phyloP scores from a whole-genome alignment of 2,888 invertebrate species.

The Nomada hirtipes region DNA sequence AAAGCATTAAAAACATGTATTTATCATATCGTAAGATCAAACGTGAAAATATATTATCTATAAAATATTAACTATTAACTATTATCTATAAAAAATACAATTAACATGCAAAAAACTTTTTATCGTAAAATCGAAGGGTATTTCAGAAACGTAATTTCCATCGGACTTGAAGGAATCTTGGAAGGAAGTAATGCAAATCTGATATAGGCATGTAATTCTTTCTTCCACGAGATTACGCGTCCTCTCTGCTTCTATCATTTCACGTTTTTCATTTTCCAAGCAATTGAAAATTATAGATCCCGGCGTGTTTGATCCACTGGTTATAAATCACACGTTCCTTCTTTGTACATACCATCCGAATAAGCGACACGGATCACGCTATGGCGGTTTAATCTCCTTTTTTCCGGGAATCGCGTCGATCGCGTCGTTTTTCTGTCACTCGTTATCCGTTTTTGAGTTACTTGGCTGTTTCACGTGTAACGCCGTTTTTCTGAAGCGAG shows the following conservation, averaged over 20 bases:
- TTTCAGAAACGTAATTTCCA: background rate
- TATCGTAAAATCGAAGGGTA: no score
- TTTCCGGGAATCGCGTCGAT: background rate
- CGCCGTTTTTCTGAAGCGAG: background rate
- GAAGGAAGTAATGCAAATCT: no score
- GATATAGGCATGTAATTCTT: background rate
- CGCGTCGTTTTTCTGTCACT: background rate
- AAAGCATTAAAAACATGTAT: no score
- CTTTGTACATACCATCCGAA: background rate
- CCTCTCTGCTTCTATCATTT: background rate
- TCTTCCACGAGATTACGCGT: background rate
- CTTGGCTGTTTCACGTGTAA: background rate
- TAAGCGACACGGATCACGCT: background rate
- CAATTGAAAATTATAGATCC: slow-evolving; percentile 23
- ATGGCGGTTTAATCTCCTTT: slow-evolving; percentile 18
- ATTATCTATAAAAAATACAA: no score
- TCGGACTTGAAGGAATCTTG: background rate
- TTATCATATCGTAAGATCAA: no score
- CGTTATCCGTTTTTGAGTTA: background rate
- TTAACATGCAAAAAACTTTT: no score
- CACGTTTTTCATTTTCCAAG: slow-evolving; percentile 12
- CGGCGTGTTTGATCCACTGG: background rate
- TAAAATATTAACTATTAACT: no score
- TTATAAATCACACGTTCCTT: background rate
- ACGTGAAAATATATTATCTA: no score